These are phyloP conservation scores for Drosophila cognata DNA, from an alignment of 2,888 invertebrate species.

Conservation along the genomic window DNA sequence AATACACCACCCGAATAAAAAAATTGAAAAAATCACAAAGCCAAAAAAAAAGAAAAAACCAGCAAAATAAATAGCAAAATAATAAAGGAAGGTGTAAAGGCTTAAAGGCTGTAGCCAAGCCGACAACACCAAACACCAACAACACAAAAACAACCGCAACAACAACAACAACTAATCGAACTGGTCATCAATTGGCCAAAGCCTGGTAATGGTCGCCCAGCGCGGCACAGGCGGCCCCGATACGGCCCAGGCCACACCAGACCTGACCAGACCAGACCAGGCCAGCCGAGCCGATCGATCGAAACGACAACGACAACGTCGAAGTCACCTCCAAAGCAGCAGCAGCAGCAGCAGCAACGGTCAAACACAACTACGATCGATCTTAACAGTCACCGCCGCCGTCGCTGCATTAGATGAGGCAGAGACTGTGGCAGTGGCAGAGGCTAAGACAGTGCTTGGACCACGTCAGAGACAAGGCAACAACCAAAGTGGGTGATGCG, in stretches of 20 bases:
- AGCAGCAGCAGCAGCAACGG: conserved; percentile 45
- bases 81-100: conserved; percentile 78
- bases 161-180: conserved; percentile 74
- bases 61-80: conserved; percentile 71
- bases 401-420: conserved; percentile 61
- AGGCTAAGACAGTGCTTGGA: conserved; percentile 26
- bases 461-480: conserved; percentile 35
- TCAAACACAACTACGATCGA: conserved; percentile 72
- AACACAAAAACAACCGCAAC: conserved; percentile 22
- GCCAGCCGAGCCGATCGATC: conserved; percentile 66
- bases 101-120: conserved; percentile 66
- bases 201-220: conserved; percentile 73
- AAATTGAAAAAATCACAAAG: conserved; percentile 34
- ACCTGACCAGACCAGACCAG: conserved; percentile 29
- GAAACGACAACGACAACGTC: conserved; percentile 67
- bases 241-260: conserved; percentile 41
- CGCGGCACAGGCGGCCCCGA: conserved; percentile 42
- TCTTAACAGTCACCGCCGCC: conserved; percentile 66
- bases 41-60: conserved; percentile 30
- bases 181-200: conserved; percentile 81
- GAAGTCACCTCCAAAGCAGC: conserved; percentile 60
- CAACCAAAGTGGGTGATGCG: conserved; percentile 59
- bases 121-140: conserved; percentile 45
- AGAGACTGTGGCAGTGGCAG: conserved; percentile 17
- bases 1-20: conserved; percentile 56